Base-by-base conservation (phyloP, 2,113 vertebrate genomes). In the Glaucidium brasilianum region DNA sequence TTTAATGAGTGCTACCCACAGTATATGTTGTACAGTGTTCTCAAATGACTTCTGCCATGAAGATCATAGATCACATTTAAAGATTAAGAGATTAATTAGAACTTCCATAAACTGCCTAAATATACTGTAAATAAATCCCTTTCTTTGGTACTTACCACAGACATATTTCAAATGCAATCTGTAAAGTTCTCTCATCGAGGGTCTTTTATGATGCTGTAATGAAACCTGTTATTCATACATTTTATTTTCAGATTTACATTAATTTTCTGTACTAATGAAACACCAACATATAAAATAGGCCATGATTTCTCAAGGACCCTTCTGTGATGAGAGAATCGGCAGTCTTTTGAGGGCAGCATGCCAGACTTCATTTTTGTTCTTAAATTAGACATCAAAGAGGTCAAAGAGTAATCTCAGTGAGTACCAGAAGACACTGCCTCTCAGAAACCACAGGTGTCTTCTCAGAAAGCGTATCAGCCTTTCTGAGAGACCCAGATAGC, bases 211-310 rank as follows among this genome's bases (percentile, higher is more conserved):
- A 81, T 77, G n/a, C 32, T 86, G 8, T 47, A 90, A 85, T 73
- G 32, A 95, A 85, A 85, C 15, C 23, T 47, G 16, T 74, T 67
- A 71, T 69, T 80, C n/a, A 55, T 22, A 32, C 22, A 63, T 95
- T 92, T 96, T 83, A 37, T 90, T 75, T 96, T 67, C 68, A 84
- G 47, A 73, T 93, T 91, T 78, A 35, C 10, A 68, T 78, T 85
- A 7, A 49, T 80, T 84, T 94, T 92, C 52, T 86, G 10, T 63
- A 22, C 43, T 68, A 87, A 75, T 67, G 84, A 63, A 91, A 64
- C 10, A 67, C 11, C 34, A 78, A 68, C 9, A 35, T 27, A 55
- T 50, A 88, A 88, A 69, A 56, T 32, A 43, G 12, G 17, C 63
- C 52, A 39, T 85, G 29, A n/a, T 75, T 93, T 88, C 72, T 88